phyloP scores from a whole-genome alignment of 2,888 invertebrate species.

The Slavum lentiscoides region DNA sequence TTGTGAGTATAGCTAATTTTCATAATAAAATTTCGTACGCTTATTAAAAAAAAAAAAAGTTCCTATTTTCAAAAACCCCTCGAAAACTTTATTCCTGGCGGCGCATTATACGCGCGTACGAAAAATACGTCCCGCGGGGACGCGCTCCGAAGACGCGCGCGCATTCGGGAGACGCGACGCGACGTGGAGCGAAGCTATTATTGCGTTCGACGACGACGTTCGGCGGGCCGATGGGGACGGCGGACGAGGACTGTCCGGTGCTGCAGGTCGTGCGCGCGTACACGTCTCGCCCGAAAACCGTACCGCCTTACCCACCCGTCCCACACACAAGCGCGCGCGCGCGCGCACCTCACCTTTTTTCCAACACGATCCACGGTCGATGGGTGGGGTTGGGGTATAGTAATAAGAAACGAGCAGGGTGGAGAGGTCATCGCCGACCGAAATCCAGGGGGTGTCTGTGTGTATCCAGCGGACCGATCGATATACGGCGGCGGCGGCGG shows the following conservation, averaged over 20 bases:
- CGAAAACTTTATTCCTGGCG: too few species aligned
- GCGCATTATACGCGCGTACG: too few species aligned
- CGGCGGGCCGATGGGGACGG: not conserved
- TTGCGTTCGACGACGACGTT: too few species aligned
- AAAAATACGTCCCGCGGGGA: too few species aligned
- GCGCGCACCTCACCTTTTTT: constrained; percentile 5
- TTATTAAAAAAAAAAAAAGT: too few species aligned
- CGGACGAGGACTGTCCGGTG: constrained; percentile 13
- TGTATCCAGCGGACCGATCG: constrained; percentile 10
- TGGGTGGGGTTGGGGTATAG: not conserved
- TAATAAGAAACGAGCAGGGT: not conserved
- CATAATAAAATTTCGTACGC: too few species aligned
- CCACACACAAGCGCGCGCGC: too few species aligned
- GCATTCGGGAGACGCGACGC: not conserved
- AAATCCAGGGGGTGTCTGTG: constrained; percentile 19
- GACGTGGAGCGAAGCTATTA: not conserved
- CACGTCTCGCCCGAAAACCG: not conserved
- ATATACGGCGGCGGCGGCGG: not conserved
- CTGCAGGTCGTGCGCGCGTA: constrained; percentile 26
- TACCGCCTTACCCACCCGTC: not conserved
- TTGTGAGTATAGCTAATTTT: too few species aligned
- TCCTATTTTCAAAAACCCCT: too few species aligned
- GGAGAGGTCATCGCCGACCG: constrained; percentile 36
- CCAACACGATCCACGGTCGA: not conserved
- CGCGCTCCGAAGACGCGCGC: not conserved